phyloP scores from a whole-genome alignment of 1,140 invertebrate species.

The Littorina saxatilis region DNA sequence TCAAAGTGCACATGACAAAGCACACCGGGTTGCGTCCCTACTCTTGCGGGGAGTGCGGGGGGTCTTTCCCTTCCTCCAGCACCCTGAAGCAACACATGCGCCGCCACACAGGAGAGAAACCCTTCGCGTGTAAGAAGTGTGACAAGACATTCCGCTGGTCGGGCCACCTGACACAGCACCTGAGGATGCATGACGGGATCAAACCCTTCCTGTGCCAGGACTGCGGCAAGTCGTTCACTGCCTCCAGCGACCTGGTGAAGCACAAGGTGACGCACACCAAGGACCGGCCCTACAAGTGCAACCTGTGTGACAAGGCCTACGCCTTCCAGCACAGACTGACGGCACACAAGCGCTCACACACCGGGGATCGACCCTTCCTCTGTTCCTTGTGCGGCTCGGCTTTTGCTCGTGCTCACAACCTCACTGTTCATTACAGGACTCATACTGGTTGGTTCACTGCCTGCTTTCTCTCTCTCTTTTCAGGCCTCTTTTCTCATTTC shows the following conservation, averaged over 20 bases:
- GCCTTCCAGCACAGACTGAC: slow-evolving; percentile 28
- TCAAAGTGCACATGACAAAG: slow-evolving; percentile 41
- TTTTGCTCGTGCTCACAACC: slow-evolving; percentile 78
- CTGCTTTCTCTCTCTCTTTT: background rate
- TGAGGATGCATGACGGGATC: slow-evolving; percentile 35
- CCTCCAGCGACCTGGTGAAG: slow-evolving; percentile 37
- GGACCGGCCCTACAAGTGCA: slow-evolving; percentile 34
- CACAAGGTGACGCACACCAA: slow-evolving; percentile 41
- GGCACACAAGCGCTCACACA: slow-evolving; percentile 42
- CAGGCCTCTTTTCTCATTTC: too few species aligned
- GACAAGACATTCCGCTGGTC: slow-evolving; percentile 37
- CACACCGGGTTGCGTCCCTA: slow-evolving; percentile 48
- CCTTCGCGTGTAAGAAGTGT: slow-evolving; percentile 50
- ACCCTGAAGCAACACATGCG: slow-evolving; percentile 44
- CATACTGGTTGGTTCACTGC: slow-evolving; percentile 78
- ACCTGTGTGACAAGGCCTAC: slow-evolving; percentile 35
- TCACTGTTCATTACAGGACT: slow-evolving; percentile 94
- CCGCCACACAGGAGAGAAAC: slow-evolving; percentile 55
- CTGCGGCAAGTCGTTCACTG: slow-evolving; percentile 40
- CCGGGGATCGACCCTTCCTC: slow-evolving; percentile 51
- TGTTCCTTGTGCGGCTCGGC: slow-evolving; percentile 85
- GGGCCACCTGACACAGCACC: slow-evolving; percentile 37
- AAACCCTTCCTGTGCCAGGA: slow-evolving; percentile 38
- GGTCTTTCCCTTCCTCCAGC: slow-evolving; percentile 40
- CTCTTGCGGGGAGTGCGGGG: slow-evolving; percentile 50